Percentiles rank a stretch among this genome's conserved stretches.
Conservation (phyloP, 2,888 invertebrate species). For the Aproaerema taeniolella region DNA sequence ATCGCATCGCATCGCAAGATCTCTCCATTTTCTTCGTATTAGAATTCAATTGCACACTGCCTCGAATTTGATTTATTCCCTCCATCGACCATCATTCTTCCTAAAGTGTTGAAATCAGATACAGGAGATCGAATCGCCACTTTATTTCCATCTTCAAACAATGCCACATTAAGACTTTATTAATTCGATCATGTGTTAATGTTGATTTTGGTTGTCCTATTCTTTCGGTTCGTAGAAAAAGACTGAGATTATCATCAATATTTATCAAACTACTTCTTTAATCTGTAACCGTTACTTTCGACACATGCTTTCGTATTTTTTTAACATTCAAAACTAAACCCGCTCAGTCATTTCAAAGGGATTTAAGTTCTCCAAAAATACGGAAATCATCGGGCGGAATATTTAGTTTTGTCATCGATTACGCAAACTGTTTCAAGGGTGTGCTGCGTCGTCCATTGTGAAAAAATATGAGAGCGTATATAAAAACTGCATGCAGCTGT, state of each 20-base stretch:
- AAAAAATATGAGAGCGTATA: conserved; percentile 74
- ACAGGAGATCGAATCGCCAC: conserved; percentile 16
- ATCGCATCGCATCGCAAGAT: conserved; percentile 47
- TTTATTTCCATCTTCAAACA: conserved; percentile 23
- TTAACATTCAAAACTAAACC: conserved; percentile 21
- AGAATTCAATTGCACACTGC: conserved; percentile 31
- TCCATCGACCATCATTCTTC: conserved; percentile 28
- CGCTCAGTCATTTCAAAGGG: conserved; percentile 29
- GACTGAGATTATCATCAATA: conserved; percentile 7
- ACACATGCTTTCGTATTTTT: not conserved
- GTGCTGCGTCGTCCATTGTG: conserved; percentile 65
- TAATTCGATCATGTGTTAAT: conserved; percentile 16
- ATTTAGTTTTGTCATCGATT: conserved; percentile 78
- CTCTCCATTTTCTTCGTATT: conserved; percentile 35
- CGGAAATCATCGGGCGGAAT: conserved; percentile 77
- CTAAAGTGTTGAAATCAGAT: conserved; percentile 22
- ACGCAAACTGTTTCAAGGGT: conserved; percentile 79
- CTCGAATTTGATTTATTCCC: conserved; percentile 32
- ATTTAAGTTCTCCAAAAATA: conserved; percentile 64
- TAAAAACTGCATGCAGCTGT: conserved; percentile 75
- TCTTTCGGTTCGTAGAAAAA: conserved; percentile 8
- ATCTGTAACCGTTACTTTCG: conserved; percentile 6
- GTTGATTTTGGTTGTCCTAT: conserved; percentile 12
- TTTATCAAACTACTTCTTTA: not conserved
- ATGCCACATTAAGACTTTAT: conserved; percentile 26